phyloP scores from a whole-genome alignment of 2,888 invertebrate genomes.

The Willowsia nigromaculata region DNA sequence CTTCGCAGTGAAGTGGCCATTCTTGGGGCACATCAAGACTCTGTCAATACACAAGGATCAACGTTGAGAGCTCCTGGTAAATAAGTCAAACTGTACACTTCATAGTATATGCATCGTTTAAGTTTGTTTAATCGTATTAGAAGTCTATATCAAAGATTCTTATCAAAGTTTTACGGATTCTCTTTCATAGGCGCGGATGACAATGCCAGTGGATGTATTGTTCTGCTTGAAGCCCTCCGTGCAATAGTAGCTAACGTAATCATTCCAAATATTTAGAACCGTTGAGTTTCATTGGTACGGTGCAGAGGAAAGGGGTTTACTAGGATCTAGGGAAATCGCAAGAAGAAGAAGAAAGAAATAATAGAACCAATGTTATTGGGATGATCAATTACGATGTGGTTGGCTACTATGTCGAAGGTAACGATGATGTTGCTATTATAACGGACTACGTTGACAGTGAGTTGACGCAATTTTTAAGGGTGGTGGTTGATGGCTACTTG shows the following conservation, averaged over 20 bases:
- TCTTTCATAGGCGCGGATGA: constrained; percentile 70
- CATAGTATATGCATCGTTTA: too few relatives aligned
- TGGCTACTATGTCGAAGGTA: constrained; percentile 38
- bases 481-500: constrained; percentile 51
- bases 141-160: too few relatives aligned
- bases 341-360: constrained; percentile 9
- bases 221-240: constrained; percentile 59
- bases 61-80: constrained; percentile 29
- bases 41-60: not conserved
- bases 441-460: constrained; percentile 49
- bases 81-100: not conserved
- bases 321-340: constrained; percentile 66
- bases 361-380: constrained; percentile 41
- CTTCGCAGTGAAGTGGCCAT: constrained; percentile 52
- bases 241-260: constrained; percentile 54
- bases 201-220: constrained; percentile 63
- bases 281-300: constrained; percentile 71
- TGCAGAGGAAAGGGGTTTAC: constrained; percentile 59
- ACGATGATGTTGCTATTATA: constrained; percentile 36
- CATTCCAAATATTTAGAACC: constrained; percentile 52
- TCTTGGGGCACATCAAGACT: constrained; percentile 71
- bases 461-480: constrained; percentile 45
- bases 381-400: constrained; percentile 71
- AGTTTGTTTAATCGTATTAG: too few relatives aligned
- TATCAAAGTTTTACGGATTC: too few relatives aligned